A percentile compares a stretch with the other conserved stretches of the same genome.
These are phyloP conservation scores for Nomada flava DNA, from an alignment of 2,888 invertebrate species.

Conservation along the genomic window DNA sequence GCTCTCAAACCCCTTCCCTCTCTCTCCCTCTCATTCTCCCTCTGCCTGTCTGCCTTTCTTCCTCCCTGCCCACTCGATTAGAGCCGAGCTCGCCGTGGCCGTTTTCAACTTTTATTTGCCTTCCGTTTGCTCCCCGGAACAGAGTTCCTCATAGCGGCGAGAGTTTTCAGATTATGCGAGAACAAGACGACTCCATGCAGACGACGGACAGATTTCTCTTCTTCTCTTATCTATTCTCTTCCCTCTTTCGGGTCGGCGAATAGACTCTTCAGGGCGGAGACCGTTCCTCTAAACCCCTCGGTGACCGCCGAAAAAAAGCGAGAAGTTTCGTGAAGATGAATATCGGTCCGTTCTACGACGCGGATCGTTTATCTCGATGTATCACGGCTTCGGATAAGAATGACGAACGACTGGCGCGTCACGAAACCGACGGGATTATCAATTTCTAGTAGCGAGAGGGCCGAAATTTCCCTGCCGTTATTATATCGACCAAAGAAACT, in stretches of 20 bases:
- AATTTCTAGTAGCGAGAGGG: slow-evolving; percentile 25
- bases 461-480: background rate
- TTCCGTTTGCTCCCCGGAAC: slow-evolving; percentile 14
- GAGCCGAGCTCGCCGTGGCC: slow-evolving; percentile 42
- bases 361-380: slow-evolving; percentile 36
- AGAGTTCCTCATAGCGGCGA: slow-evolving; percentile 13
- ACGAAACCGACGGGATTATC: slow-evolving; percentile 38
- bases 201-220: background rate
- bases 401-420: slow-evolving; percentile 23
- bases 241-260: background rate
- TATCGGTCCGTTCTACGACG: slow-evolving; percentile 6
- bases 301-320: background rate
- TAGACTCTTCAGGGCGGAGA: background rate
- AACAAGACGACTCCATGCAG: slow-evolving; percentile 7
- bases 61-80: slow-evolving; percentile 46
- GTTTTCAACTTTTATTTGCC: slow-evolving; percentile 53
- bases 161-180: slow-evolving; percentile 33
- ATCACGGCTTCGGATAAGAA: slow-evolving; percentile 29
- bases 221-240: background rate
- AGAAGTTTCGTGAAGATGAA: slow-evolving; percentile 13
- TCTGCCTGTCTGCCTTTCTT: background rate
- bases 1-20: background rate
- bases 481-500: no score
- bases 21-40: background rate
- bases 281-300: background rate